Conservation (phyloP, 2,888 invertebrate genomes). For the Lasioglossum pauxillum region DNA sequence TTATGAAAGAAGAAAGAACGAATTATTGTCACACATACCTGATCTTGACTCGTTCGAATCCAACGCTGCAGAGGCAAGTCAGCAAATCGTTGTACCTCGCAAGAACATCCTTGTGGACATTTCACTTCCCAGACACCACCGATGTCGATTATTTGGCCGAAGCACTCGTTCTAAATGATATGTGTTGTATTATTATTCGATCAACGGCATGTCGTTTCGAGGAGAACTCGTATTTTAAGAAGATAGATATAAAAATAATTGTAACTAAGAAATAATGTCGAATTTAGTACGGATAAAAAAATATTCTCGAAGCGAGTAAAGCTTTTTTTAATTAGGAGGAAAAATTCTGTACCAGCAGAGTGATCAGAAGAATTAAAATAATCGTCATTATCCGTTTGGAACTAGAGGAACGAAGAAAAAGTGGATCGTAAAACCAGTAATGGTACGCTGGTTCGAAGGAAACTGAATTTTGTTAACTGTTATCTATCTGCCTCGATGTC, state of each 20-base stretch:
- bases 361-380: conserved; percentile 54
- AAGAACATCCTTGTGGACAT: conserved; percentile 81
- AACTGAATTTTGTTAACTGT: conserved; percentile 79
- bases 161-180: conserved; percentile 67
- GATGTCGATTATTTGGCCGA: conserved; percentile 76
- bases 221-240: not conserved
- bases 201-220: not conserved
- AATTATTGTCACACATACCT: conserved; percentile 57
- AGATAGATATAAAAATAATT: conserved; percentile 1
- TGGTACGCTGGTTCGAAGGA: conserved; percentile 71
- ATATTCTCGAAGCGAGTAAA: conserved; percentile 1
- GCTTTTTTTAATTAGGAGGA: conserved; percentile 26
- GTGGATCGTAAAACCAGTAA: conserved; percentile 61
- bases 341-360: conserved; percentile 68
- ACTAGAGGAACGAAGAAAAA: conserved; percentile 53
- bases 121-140: conserved; percentile 77
- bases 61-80: conserved; percentile 81
- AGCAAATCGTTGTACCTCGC: conserved; percentile 78
- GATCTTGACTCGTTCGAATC: conserved; percentile 67
- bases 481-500: conserved; percentile 77
- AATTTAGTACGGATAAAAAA: conserved; percentile 6
- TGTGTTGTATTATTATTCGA: conserved; percentile 24
- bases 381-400: conserved; percentile 67
- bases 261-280: conserved; percentile 10
- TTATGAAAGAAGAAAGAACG: not conserved